A percentile compares a stretch with the other conserved stretches of the same genome.
Evolutionary conservation across 2,797 vertebrate genomes (phyloP).

Genomic region (Rhabdophis nuchalis): DNA sequence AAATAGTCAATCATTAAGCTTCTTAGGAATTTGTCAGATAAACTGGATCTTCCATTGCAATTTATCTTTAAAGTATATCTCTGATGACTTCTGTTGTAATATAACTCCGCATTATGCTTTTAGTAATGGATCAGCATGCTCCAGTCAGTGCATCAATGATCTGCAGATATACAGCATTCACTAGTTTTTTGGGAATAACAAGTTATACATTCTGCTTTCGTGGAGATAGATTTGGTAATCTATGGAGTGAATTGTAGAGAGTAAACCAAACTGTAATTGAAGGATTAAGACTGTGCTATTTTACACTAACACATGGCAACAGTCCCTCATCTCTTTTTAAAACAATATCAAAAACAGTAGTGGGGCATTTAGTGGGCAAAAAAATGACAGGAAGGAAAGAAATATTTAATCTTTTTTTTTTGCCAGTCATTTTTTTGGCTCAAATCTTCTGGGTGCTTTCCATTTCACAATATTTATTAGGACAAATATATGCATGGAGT

Average conservation of each 20-base stretch:
- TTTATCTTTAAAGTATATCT: not conserved
- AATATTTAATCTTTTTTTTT: not conserved
- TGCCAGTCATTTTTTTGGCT: not conserved
- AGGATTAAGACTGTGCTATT: not conserved
- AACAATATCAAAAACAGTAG: not conserved
- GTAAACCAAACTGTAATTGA: not conserved
- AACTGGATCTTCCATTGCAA: constrained; percentile 39
- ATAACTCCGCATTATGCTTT: not conserved
- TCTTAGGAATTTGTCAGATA: constrained; percentile 37
- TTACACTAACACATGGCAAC: not conserved
- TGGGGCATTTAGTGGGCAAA: not conserved
- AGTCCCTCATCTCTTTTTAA: not conserved
- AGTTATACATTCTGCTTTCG: not conserved
- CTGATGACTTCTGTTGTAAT: not conserved
- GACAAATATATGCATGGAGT: not conserved
- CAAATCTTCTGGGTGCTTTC: not conserved
- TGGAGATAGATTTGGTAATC: not conserved
- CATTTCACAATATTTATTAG: not conserved
- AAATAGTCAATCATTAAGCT: constrained; percentile 9
- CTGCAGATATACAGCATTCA: not conserved
- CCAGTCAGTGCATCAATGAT: not conserved
- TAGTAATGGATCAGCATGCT: not conserved
- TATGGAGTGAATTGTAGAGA: not conserved
- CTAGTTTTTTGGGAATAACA: not conserved
- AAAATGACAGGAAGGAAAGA: not conserved